Base-by-base conservation (phyloP, 2,113 vertebrate species). In the Vanacampus margaritifer region DNA sequence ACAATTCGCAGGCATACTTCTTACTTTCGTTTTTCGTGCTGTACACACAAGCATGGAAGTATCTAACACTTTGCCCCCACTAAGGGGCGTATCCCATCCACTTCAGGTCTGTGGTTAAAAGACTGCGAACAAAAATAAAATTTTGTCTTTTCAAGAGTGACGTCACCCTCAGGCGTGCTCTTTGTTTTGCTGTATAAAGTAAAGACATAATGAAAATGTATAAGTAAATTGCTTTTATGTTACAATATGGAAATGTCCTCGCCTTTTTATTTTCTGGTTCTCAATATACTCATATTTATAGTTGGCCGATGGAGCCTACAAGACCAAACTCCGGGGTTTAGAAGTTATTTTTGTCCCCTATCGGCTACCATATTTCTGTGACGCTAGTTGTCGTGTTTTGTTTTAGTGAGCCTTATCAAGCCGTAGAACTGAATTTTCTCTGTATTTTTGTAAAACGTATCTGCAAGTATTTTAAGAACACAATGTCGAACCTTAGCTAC, bases 401-500 rank as follows among this genome's bases (percentile, higher is more conserved):
- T 57, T 32, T 51, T 14, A 3, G 39, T 41, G 39, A 41, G 5
- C 14, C 39, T 9, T 10, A 12, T 12, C 9, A 41, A 5, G 45
- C 16, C 5, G 16, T 46, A 1, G 0, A 6, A 19, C 45, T 46
- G 16, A 4, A 17, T 17, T 19, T 17, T 19, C 21, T 21, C n/a
- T 1, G 5, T 21, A 19, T 23, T 23, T 23, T 23, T 8, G 46
- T 9, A 2, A 8, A 21, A 48, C 19, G 19, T 2, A 28, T 28
- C 13, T 11, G 4, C 26, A 3, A 32, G 14, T 57, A 10, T 57
- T 57, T 14, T 32, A 3, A 2, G 7, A 5, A 3, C 60, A 35
- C 46, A 17, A 89, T 88, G 81, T 71, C 86, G 48, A 35, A 39
- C 56, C 41, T 41, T n/a, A 61, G 83, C 0, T 63, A 79, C 6